Conservation (phyloP, 2,888 invertebrate species). For the Torymus texanus region DNA sequence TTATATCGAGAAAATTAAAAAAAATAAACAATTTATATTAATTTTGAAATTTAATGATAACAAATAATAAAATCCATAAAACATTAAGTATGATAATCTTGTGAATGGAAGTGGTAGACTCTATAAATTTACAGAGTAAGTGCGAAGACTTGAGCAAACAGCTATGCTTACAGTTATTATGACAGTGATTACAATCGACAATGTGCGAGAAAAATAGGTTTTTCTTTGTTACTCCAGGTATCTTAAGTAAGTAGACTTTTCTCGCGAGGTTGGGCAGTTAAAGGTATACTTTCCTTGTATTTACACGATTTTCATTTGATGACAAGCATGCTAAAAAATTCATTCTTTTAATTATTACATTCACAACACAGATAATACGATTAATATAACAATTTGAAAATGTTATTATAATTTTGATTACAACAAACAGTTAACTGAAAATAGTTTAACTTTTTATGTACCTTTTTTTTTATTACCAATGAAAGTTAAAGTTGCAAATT, state of each 20-base stretch:
- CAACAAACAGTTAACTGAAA: not conserved
- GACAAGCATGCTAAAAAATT: not conserved
- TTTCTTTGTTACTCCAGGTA: conserved; percentile 61
- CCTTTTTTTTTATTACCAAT: too few species aligned
- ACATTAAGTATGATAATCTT: not conserved
- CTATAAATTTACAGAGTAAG: conserved; percentile 9
- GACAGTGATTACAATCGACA: conserved; percentile 57
- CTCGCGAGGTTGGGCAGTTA: conserved; percentile 26
- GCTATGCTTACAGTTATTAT: conserved; percentile 56
- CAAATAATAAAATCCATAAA: not conserved
- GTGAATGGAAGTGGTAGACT: conserved; percentile 3
- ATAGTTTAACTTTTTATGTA: too few species aligned
- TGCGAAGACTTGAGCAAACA: conserved; percentile 23
- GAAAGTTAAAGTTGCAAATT: too few species aligned
- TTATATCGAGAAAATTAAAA: too few species aligned
- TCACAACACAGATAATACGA: conserved; percentile 2
- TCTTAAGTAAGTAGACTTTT: conserved; percentile 44
- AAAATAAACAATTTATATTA: too few species aligned
- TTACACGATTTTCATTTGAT: conserved; percentile 16
- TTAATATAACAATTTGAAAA: conserved; percentile 2
- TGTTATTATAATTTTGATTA: not conserved
- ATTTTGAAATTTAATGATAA: conserved; percentile 14
- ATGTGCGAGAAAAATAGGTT: conserved; percentile 63
- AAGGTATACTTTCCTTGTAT: conserved; percentile 26
- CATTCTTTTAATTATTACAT: not conserved